Evolutionary conservation across 1,140 invertebrate genomes (phyloP).

Genomic region (Holotrichia oblita): DNA sequence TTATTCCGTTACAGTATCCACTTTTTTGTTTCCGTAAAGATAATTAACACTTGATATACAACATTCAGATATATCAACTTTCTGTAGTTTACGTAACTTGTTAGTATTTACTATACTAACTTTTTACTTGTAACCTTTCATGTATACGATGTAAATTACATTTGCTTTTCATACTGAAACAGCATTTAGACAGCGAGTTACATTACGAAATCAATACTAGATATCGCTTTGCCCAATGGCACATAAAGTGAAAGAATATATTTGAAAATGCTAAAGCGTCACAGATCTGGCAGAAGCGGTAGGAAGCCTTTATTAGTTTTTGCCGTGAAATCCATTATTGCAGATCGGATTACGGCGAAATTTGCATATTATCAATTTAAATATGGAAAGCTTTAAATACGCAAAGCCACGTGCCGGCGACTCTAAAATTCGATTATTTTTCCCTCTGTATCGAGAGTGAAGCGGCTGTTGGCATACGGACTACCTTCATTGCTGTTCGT

Average conservation of each 20-base stretch:
- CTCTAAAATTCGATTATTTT: slow-evolving; percentile 32
- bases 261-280: slow-evolving; percentile 24
- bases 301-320: slow-evolving; percentile 39
- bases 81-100: too few species aligned
- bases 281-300: slow-evolving; percentile 1
- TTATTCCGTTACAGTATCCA: too few species aligned
- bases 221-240: neutral
- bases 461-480: neutral
- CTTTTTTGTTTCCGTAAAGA: too few species aligned
- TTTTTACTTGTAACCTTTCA: neutral
- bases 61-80: too few species aligned
- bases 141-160: neutral
- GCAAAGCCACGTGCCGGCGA: slow-evolving; percentile 27
- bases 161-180: neutral
- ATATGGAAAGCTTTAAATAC: slow-evolving; percentile 45
- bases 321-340: slow-evolving; percentile 49
- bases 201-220: neutral
- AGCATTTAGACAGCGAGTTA: neutral
- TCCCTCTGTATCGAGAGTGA: slow-evolving; percentile 14
- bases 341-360: slow-evolving; percentile 50
- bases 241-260: slow-evolving; percentile 34
- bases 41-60: too few species aligned
- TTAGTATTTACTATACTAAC: neutral
- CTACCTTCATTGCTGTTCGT: neutral
- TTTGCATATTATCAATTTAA: slow-evolving; percentile 54